Conservation (phyloP, 1,140 invertebrate genomes). For the Tribolium castaneum region DNA sequence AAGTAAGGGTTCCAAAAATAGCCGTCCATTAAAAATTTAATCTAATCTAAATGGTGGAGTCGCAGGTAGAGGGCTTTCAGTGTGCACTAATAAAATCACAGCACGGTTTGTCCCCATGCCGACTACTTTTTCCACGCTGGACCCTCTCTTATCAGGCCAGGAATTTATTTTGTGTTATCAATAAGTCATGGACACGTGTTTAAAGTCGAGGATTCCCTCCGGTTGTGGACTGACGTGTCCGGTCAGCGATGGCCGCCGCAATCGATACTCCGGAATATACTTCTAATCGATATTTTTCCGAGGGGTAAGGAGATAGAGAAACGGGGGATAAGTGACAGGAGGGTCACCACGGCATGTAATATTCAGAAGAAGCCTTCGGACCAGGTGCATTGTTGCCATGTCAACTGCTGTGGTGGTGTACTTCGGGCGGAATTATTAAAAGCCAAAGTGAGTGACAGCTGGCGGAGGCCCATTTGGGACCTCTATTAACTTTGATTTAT, state of each 20-base stretch:
- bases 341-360: slow-evolving; percentile 37
- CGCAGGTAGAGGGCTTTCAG: background rate
- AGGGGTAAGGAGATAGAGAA: slow-evolving; percentile 19
- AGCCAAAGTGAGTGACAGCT: slow-evolving; percentile 38
- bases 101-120: background rate
- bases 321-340: slow-evolving; percentile 22
- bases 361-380: slow-evolving; percentile 39
- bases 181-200: slow-evolving; percentile 20
- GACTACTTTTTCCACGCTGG: background rate
- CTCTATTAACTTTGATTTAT: slow-evolving; percentile 40
- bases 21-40: slow-evolving; percentile 21
- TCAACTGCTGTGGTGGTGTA: background rate
- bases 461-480: slow-evolving; percentile 31
- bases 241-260: slow-evolving; percentile 23
- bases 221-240: slow-evolving; percentile 6
- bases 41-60: slow-evolving; percentile 25
- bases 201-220: slow-evolving; percentile 16
- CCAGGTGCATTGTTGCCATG: slow-evolving; percentile 40
- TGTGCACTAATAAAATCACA: slow-evolving; percentile 10
- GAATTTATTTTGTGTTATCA: slow-evolving; percentile 3
- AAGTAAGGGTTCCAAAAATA: slow-evolving; percentile 18
- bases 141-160: background rate
- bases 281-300: slow-evolving; percentile 30
- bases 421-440: slow-evolving; percentile 35
- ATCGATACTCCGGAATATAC: slow-evolving; percentile 4